Evolutionary conservation across 2,113 vertebrate species (phyloP).

Genomic region (Ia io): DNA sequence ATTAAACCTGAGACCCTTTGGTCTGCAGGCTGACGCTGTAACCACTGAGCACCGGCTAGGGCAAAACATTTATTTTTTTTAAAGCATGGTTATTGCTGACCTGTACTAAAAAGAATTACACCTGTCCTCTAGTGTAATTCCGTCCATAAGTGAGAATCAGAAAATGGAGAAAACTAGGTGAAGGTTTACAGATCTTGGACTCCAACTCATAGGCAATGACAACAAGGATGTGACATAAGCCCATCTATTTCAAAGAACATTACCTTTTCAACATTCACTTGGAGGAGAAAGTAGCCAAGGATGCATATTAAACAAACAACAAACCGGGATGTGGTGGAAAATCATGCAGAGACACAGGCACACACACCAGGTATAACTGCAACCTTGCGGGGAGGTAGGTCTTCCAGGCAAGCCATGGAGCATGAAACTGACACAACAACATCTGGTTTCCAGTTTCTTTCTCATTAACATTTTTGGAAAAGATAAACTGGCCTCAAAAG

Average conservation of each 20-base stretch:
- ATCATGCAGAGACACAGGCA: neutral
- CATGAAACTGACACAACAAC: neutral
- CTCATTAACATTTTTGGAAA: neutral
- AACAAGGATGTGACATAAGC: neutral
- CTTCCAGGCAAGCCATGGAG: neutral
- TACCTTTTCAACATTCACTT: conserved; percentile 45
- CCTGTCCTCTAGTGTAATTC: neutral
- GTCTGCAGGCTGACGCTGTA: too few species aligned
- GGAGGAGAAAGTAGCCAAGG: conserved; percentile 34
- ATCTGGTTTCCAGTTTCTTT: neutral
- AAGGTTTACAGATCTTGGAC: neutral
- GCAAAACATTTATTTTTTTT: too few species aligned
- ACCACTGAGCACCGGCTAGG: too few species aligned
- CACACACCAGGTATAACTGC: neutral
- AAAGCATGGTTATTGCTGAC: neutral
- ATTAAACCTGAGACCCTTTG: too few species aligned
- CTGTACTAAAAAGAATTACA: too few species aligned
- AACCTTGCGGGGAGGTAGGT: neutral
- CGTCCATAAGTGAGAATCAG: neutral
- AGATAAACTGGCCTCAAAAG: neutral
- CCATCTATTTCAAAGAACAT: neutral
- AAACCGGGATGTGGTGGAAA: neutral
- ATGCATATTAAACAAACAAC: conserved; percentile 28
- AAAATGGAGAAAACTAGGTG: neutral
- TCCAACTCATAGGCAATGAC: neutral